Evolutionary conservation across 2,113 vertebrate genomes (phyloP).

Genomic region (Rhynchopsitta pachyrhyncha): DNA sequence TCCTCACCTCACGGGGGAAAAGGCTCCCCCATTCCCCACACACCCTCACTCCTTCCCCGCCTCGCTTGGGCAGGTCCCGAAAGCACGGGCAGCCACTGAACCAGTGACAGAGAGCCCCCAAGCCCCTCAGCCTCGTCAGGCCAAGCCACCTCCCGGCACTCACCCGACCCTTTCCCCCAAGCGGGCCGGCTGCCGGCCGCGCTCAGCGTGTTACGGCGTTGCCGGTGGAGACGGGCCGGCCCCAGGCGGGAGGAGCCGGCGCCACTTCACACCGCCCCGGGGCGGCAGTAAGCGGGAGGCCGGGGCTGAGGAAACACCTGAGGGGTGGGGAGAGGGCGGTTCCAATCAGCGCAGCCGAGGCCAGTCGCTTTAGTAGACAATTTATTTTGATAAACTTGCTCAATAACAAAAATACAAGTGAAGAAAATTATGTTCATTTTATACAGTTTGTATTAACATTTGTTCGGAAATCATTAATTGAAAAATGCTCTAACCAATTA

Average conservation of each 20-base stretch:
- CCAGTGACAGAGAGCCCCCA: rapidly evolving
- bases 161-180: background rate
- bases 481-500: conserved; percentile 76
- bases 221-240: background rate
- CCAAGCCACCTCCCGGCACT: background rate
- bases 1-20: background rate
- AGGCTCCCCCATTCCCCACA: rapidly evolving
- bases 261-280: background rate
- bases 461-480: conserved; percentile 77
- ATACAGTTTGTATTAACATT: conserved; percentile 82
- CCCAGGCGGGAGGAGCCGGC: too few species aligned
- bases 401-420: conserved; percentile 88
- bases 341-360: background rate
- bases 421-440: conserved; percentile 85
- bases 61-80: background rate
- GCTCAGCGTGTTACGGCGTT: background rate
- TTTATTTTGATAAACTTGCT: conserved; percentile 88
- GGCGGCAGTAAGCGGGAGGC: background rate
- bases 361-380: conserved; percentile 79
- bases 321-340: rapidly evolving
- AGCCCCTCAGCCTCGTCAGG: rapidly evolving
- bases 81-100: rapidly evolving
- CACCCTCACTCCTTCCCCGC: background rate
- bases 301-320: background rate
- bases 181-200: background rate